Conservation (phyloP, 2,797 vertebrate genomes). For the Centropyge bicolor region DNA sequence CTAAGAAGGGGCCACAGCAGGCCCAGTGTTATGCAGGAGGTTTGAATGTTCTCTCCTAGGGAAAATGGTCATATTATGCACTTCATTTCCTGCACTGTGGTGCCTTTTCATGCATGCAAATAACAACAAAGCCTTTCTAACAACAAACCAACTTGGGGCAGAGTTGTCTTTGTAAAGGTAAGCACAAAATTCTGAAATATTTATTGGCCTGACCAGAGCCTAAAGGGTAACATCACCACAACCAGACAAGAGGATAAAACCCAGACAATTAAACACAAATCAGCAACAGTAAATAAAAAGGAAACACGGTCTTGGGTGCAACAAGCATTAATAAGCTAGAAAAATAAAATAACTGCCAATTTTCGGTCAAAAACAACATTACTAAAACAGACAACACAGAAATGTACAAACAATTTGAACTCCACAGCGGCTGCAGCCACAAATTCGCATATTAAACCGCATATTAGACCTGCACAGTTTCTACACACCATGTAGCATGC, state of each 20-base stretch:
- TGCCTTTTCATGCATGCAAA: neutral
- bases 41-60: neutral
- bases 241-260: no score
- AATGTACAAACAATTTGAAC: neutral
- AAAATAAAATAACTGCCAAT: neutral
- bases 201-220: neutral
- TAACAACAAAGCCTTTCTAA: neutral
- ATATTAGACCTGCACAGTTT: neutral
- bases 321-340: neutral
- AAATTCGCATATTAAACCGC: neutral
- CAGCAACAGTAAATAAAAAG: neutral
- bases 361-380: neutral
- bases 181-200: neutral
- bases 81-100: neutral
- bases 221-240: no score
- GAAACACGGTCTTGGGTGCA: neutral
- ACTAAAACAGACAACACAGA: neutral
- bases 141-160: neutral
- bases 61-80: neutral
- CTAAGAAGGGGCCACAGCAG: neutral
- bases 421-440: neutral
- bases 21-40: neutral
- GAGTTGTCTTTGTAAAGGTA: neutral
- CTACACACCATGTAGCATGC: neutral
- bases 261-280: no score